Base-by-base conservation (phyloP, 2,888 invertebrate genomes). In the Actias luna region DNA sequence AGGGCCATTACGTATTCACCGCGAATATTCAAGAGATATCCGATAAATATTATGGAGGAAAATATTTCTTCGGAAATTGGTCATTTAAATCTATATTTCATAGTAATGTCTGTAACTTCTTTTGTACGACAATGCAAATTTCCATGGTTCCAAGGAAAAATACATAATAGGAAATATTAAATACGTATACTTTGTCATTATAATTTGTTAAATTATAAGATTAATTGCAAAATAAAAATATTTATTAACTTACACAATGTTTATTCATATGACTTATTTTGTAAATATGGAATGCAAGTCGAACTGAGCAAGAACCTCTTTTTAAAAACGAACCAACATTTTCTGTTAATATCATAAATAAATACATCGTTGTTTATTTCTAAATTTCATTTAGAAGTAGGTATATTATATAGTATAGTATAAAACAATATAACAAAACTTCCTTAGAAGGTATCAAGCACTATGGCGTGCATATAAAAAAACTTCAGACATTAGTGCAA, bases 21-120 rank as follows among this genome's bases (percentile, higher is more conserved):
- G 14, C 63, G 8, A 60, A 70, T 16, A 0, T 69, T 0, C 58
- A 62, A 39, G 55, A 63, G 3, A 42, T 66, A 10, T 50, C 35
- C 5, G 55, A 60, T 0, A 46, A 22, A 8, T 58, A 69, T 25
- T 67, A 64, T n/a, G 71, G 58, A 14, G 64, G 61, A 5, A 64
- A 62, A 29, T 69, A 39, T 7, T 59, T 71, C 27, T 71, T 67
- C 50, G 70, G 71, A 0, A 70, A 71, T 50, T 67, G 65, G 69
- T 62, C 65, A 0, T 58, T 52, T 58, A 65, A 57, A 22, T 22
- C 46, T 8, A 8, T 63, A 18, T 67, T 63, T 16, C 61, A 35
- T 27, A 66, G 67, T 8, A 60, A 69, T 25, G 2, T 64, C 14
- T 71, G 69, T 46, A 70, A 59, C 36, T 29, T 69, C 0, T 35